These are phyloP conservation scores for Mesoligia furuncula DNA, from an alignment of 2,888 invertebrate species.

Conservation along the genomic window DNA sequence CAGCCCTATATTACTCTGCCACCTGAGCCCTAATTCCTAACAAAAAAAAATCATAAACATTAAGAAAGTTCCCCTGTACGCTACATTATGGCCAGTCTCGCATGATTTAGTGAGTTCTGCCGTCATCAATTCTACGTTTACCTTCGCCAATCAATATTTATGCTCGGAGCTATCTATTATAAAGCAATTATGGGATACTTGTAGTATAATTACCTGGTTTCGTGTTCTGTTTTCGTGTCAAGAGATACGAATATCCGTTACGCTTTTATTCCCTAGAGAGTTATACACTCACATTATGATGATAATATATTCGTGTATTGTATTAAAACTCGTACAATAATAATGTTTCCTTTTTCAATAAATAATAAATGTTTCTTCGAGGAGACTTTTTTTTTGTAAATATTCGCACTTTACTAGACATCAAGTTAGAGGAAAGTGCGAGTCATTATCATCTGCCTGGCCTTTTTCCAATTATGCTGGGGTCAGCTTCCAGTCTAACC, in stretches of 20 bases:
- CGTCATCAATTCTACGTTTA: slow-evolving; percentile 59
- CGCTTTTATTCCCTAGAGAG: neutral
- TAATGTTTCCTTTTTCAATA: neutral
- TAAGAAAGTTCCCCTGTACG: slow-evolving; percentile 35
- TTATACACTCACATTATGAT: neutral
- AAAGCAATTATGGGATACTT: slow-evolving; percentile 53
- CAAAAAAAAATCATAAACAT: slow-evolving; percentile 51
- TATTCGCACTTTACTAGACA: neutral
- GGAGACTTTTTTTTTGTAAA: neutral
- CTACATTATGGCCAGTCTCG: slow-evolving; percentile 35
- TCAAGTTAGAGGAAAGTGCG: too few relatives aligned
- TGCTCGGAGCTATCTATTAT: slow-evolving; percentile 49
- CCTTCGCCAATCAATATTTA: slow-evolving; percentile 53
- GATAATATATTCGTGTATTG: neutral
- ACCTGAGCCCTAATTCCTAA: slow-evolving; percentile 35
- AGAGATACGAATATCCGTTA: neutral
- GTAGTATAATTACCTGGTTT: slow-evolving; percentile 28
- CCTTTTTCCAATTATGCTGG: too few relatives aligned
- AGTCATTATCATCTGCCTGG: too few relatives aligned
- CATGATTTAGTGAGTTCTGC: slow-evolving; percentile 45
- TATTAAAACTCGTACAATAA: neutral
- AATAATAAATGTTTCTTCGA: too few relatives aligned
- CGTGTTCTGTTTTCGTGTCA: neutral
- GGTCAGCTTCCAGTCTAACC: too few relatives aligned
- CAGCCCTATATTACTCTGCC: slow-evolving; percentile 7